Evolutionary conservation across 2,797 vertebrate genomes (phyloP).

Genomic region (Choloepus didactylus): DNA sequence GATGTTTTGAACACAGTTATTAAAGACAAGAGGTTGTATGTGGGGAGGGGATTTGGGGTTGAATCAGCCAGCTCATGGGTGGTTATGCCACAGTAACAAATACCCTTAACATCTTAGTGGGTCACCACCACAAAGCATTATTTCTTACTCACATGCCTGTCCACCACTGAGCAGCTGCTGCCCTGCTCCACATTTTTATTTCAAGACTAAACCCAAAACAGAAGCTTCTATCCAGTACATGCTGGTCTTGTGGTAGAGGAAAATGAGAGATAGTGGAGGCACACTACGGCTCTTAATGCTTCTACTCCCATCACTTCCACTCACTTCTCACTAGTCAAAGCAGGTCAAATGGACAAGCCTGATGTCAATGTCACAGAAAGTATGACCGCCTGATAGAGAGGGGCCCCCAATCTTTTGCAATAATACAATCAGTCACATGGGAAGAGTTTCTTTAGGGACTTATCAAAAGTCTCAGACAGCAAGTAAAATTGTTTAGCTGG

Average conservation of each 20-base stretch:
- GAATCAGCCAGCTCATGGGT: background rate
- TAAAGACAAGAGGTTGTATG: background rate
- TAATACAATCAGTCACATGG: background rate
- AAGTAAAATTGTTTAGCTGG: background rate
- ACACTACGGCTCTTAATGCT: fast-evolving
- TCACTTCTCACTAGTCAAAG: background rate
- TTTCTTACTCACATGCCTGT: background rate
- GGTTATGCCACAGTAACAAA: background rate
- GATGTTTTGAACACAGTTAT: background rate
- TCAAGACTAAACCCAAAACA: background rate
- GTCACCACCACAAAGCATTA: background rate
- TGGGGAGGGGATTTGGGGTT: background rate
- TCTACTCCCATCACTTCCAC: background rate
- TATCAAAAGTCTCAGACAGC: background rate
- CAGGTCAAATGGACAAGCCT: background rate
- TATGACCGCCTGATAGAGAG: background rate
- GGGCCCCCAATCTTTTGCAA: background rate
- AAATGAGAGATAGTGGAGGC: background rate
- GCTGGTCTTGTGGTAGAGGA: background rate
- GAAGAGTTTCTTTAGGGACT: background rate
- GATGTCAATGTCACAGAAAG: background rate
- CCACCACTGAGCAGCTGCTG: background rate
- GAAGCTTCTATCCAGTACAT: background rate
- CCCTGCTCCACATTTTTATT: background rate
- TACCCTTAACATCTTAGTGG: background rate